phyloP scores from a whole-genome alignment of 2,888 invertebrate genomes.

The Harpagoxenus sublaevis region DNA sequence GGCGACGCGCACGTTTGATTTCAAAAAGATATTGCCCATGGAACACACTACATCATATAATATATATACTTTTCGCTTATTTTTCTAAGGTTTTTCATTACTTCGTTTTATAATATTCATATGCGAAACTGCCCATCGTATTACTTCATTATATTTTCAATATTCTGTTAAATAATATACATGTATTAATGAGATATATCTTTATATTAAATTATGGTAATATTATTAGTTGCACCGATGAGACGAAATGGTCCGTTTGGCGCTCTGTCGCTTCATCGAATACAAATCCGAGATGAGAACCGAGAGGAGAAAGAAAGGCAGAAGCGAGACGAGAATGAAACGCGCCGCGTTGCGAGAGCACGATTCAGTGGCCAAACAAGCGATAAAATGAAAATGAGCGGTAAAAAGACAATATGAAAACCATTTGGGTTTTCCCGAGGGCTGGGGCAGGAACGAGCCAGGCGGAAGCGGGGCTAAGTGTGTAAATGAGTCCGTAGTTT shows the following conservation, averaged over 20 bases:
- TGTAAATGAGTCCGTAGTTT: constrained; percentile 85
- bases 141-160: background rate
- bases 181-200: background rate
- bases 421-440: constrained; percentile 80
- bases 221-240: background rate
- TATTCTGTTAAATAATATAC: background rate
- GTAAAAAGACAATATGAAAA: constrained; percentile 86
- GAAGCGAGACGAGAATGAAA: constrained; percentile 70
- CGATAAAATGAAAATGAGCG: constrained; percentile 86
- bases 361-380: constrained; percentile 82
- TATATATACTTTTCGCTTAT: constrained; percentile 12
- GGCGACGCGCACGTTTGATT: constrained; percentile 73
- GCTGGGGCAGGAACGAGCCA: constrained; percentile 77
- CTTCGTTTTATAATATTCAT: background rate
- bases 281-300: constrained; percentile 31
- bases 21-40: constrained; percentile 68
- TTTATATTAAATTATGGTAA: background rate
- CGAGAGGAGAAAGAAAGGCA: constrained; percentile 56
- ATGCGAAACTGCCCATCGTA: background rate
- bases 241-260: background rate
- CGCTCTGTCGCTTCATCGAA: constrained; percentile 12
- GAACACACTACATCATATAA: constrained; percentile 59
- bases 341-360: constrained; percentile 54
- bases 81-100: background rate
- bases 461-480: constrained; percentile 81